Conservation (phyloP, 1,140 invertebrate species). For the Bathynomus jamesi region DNA sequence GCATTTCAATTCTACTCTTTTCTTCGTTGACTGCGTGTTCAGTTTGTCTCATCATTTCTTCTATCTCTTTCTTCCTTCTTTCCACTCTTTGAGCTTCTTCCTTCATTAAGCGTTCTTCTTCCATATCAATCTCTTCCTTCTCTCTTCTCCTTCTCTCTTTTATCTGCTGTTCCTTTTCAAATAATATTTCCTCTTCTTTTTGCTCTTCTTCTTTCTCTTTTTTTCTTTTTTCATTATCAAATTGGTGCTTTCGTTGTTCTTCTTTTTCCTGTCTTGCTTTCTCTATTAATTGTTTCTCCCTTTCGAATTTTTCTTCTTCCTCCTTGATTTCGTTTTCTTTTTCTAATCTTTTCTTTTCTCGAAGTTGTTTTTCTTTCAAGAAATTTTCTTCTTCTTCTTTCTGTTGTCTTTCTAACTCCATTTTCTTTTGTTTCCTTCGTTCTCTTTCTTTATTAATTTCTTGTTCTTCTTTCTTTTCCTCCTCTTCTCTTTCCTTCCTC, state of each 20-base stretch:
- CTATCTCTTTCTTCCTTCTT: slow-evolving; percentile 20
- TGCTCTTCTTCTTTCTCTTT: slow-evolving; percentile 9
- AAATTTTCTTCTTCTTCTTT: slow-evolving; percentile 32
- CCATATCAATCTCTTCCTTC: slow-evolving; percentile 18
- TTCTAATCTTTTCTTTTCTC: slow-evolving; percentile 34
- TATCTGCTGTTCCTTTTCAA: slow-evolving; percentile 23
- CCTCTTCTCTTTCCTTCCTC: slow-evolving; percentile 9
- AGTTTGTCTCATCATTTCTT: slow-evolving; percentile 36
- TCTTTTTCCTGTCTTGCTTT: slow-evolving; percentile 14
- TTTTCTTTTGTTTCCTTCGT: slow-evolving; percentile 33
- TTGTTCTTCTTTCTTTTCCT: slow-evolving; percentile 20
- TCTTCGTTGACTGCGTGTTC: slow-evolving; percentile 41
- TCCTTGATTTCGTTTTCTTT: slow-evolving; percentile 12
- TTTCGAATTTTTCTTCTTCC: slow-evolving; percentile 30
- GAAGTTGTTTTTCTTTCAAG: slow-evolving; percentile 34
- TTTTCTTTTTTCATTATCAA: slow-evolving; percentile 28
- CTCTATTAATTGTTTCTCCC: slow-evolving; percentile 21
- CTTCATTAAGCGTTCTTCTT: slow-evolving; percentile 3
- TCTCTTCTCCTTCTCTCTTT: slow-evolving; percentile 23
- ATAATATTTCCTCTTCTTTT: slow-evolving; percentile 6
- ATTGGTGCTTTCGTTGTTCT: slow-evolving; percentile 13
- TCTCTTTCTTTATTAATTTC: slow-evolving; percentile 37
- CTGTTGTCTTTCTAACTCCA: slow-evolving; percentile 31
- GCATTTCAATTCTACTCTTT: slow-evolving; percentile 35
- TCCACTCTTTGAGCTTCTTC: slow-evolving; percentile 6